A percentile compares a stretch with the other conserved stretches of the same genome.
Conservation (phyloP, 2,888 invertebrate genomes). For the Drosophila merina region DNA sequence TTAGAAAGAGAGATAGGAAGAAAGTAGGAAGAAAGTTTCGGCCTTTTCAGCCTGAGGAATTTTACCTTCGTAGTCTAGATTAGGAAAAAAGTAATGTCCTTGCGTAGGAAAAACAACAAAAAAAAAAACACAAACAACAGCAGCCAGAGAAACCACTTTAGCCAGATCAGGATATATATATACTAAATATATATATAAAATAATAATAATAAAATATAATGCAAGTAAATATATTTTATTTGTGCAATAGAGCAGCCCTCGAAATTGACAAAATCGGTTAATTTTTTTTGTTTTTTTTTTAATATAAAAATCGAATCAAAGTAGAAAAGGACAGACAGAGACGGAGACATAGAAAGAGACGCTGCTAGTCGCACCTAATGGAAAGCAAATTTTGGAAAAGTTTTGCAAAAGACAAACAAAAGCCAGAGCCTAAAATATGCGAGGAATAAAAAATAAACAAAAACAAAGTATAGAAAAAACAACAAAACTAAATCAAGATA, state of each 20-base stretch:
- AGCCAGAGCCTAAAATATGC: neutral
- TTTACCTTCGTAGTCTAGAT: conserved; percentile 35
- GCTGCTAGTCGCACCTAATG: conserved; percentile 44
- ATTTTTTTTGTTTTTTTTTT: neutral
- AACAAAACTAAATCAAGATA: neutral
- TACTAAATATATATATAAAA: neutral
- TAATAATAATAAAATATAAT: conserved; percentile 2
- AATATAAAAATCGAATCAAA: neutral
- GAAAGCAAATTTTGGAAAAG: conserved; percentile 47
- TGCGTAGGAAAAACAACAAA: no score
- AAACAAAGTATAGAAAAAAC: conserved; percentile 20
- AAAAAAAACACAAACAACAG: neutral
- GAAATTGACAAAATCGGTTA: conserved; percentile 17
- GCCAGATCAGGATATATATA: conserved; percentile 4
- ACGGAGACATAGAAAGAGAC: conserved; percentile 15
- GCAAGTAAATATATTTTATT: conserved; percentile 17
- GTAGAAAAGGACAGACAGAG: neutral
- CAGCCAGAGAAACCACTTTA: conserved; percentile 2
- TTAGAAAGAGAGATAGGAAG: neutral
- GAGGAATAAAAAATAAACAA: conserved; percentile 26
- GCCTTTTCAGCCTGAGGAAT: conserved; percentile 28
- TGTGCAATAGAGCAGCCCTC: neutral
- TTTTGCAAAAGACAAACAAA: conserved; percentile 40
- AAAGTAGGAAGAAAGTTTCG: neutral
- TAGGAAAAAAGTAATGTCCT: conserved; percentile 7